Evolutionary conservation across 2,113 vertebrate genomes (phyloP).

Genomic region (Anguilla rostrata): DNA sequence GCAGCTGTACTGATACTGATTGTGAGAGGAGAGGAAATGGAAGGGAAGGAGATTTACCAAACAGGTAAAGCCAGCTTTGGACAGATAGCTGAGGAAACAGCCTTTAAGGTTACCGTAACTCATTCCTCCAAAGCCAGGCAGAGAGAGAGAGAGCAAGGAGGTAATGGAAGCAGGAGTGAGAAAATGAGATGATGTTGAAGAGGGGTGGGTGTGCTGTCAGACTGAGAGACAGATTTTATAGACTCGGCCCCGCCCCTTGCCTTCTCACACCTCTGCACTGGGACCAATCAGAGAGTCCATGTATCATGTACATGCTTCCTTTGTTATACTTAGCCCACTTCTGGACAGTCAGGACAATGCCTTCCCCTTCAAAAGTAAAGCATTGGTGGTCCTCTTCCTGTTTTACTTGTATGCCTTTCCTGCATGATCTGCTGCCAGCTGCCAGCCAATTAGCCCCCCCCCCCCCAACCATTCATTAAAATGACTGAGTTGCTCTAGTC

Average conservation of each 20-base stretch:
- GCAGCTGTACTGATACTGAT: background rate
- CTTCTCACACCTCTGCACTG: no score
- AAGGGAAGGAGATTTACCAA: background rate
- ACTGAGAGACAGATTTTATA: no score
- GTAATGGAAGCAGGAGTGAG: conserved; percentile 3
- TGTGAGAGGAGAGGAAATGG: background rate
- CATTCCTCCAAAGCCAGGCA: conserved; percentile 1
- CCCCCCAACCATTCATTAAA: no score
- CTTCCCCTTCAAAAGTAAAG: background rate
- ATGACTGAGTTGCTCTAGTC: no score
- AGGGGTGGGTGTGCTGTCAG: no score
- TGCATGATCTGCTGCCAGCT: background rate
- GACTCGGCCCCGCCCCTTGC: no score
- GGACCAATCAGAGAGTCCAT: no score
- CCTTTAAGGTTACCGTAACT: conserved; percentile 13
- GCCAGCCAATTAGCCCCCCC: background rate
- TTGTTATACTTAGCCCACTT: no score
- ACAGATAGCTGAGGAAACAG: background rate
- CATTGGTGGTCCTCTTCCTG: background rate
- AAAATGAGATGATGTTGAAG: no score
- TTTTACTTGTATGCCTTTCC: background rate
- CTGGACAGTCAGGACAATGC: background rate
- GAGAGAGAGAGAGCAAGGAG: conserved; percentile 8
- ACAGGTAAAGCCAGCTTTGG: background rate
- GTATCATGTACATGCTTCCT: no score